Evolutionary conservation across 1,140 invertebrate genomes (phyloP), one percentile per base, ranked within the genome.

Genomic region (Diachasmimorpha longicaudata): DNA sequence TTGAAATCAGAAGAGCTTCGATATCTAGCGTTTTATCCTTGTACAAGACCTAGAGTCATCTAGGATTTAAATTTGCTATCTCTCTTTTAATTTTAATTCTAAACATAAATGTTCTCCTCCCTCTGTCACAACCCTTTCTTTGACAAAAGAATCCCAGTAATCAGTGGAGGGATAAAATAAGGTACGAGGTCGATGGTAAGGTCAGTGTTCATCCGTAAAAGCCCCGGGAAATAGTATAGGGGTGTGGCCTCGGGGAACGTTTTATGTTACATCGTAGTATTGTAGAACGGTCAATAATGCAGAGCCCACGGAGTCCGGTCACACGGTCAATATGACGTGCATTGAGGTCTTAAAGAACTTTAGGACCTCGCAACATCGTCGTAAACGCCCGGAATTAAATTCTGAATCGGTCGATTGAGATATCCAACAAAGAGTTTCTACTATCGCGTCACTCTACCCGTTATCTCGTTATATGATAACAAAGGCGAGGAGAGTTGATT

Each of bases 251-350:
- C 44, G 23, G 6, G 31, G 14, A 8, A 19, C n/a, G 48, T n/a
- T n/a, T 52, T 52, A 1, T 2, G 14, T 52, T 52, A 52, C 14
- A 52, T 19, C 48, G n/a, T 16, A 52, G 9, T 52, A 52, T 52
- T 2, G 8, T 52, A 37, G 8, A 37, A 19, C 44, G 46, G 66
- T 75, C 46, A 75, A 75, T 75, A 75, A 75, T 70, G 42, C 13
- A 75, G 9, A 46, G 37, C 31, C 31, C 55, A 73, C 4, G 31
- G 31, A 73, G 58, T 42, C 36, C 19, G 42, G 72, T 74, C 42
- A 72, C 14, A 68, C 72, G 67, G 66, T 75, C 73, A 75, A 75
- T 75, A 75, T 67, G 23, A 67, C 37, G 39, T 37, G 21, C 13
- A 3, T 39, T 2, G 13, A 66, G 14, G 6, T 14, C 58, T 66